Conservation (phyloP, 2,113 vertebrate genomes). For the Phasianus colchicus region DNA sequence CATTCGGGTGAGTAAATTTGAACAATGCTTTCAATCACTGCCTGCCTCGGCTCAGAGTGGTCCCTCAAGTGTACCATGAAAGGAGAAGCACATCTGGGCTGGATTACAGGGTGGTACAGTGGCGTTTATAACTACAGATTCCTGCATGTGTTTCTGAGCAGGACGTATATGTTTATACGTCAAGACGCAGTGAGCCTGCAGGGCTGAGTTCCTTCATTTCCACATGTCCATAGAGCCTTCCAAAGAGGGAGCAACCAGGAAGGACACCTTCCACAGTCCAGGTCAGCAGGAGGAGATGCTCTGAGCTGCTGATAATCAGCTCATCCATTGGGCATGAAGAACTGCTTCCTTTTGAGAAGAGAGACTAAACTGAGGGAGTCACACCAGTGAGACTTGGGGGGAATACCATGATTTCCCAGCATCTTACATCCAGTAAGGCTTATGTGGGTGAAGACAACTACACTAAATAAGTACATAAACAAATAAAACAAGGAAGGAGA, state of each 20-base stretch:
- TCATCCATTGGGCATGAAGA: background rate
- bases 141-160: conserved; percentile 47
- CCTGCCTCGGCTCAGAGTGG: background rate
- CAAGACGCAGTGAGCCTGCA: background rate
- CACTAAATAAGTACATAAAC: background rate
- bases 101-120: conserved; percentile 40
- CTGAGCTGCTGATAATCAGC: background rate
- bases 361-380: background rate
- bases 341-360: background rate
- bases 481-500: conserved; percentile 36
- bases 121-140: conserved; percentile 44
- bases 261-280: background rate
- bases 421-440: background rate
- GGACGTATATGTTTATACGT: background rate
- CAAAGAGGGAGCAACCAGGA: too few species aligned
- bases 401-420: conserved; percentile 23
- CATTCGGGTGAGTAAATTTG: background rate
- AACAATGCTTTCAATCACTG: conserved; percentile 3
- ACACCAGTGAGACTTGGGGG: background rate
- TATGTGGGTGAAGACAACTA: background rate
- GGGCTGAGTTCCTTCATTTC: background rate
- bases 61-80: background rate
- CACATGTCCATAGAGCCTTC: too few species aligned
- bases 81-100: conserved; percentile 39
- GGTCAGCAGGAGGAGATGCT: background rate